A percentile compares a stretch with the other conserved stretches of the same genome.
These are phyloP conservation scores for Alauda arvensis DNA, from an alignment of 2,797 vertebrate genomes.

Conservation along the genomic window DNA sequence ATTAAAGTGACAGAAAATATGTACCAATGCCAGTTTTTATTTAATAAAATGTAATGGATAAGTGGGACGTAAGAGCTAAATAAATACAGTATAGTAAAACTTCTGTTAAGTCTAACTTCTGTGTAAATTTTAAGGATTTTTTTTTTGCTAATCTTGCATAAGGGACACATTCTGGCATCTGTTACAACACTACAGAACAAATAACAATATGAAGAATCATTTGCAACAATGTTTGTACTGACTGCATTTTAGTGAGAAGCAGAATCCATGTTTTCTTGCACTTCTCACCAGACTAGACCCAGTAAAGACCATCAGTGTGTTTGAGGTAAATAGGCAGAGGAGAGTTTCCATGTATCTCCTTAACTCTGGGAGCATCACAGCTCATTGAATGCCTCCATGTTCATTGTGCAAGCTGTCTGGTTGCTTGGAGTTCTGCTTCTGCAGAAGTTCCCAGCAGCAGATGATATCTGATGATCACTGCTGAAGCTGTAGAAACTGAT, in stretches of 20 bases:
- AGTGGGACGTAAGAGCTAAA: neutral
- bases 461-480: neutral
- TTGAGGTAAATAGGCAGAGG: neutral
- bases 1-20: neutral
- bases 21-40: neutral
- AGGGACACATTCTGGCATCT: neutral
- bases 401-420: neutral
- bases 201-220: neutral
- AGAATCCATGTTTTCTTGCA: neutral
- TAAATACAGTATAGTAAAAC: neutral
- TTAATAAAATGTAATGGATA: neutral
- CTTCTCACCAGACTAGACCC: neutral
- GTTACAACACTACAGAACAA: neutral
- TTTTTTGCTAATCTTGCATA: neutral
- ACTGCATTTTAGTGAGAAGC: neutral
- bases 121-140: neutral
- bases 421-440: neutral
- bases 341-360: neutral
- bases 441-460: neutral
- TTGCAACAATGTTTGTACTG: neutral
- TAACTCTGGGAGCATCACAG: neutral
- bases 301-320: neutral
- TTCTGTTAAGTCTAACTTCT: neutral
- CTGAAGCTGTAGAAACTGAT: neutral
- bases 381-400: rapidly evolving